A percentile compares a stretch with the other conserved stretches of the same genome.
Evolutionary conservation across 2,888 invertebrate species (phyloP).

Genomic region (Asteroscopus sphinx): DNA sequence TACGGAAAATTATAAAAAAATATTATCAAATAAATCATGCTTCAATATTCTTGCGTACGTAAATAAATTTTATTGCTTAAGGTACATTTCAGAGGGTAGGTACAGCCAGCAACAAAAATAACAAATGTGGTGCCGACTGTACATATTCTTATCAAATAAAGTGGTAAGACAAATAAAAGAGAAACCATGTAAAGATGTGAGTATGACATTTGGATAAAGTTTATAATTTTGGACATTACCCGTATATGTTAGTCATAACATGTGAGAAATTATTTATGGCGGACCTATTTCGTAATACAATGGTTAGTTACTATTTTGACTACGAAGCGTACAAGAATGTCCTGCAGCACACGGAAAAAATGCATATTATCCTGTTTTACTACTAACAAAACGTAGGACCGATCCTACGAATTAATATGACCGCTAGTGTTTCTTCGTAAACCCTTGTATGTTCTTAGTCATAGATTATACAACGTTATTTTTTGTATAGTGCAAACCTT

Average conservation of each 20-base stretch:
- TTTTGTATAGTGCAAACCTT: no score
- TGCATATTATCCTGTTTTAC: no score
- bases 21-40: conserved; percentile 27
- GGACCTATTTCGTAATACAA: conserved; percentile 14
- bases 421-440: no score
- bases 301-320: no score
- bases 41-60: conserved; percentile 41
- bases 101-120: conserved; percentile 47
- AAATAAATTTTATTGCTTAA: conserved; percentile 55
- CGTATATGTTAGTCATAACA: conserved; percentile 59
- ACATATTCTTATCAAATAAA: conserved; percentile 37
- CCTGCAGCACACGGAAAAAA: no score
- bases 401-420: no score
- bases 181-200: conserved; percentile 44
- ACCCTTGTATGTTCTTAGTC: no score
- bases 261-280: conserved; percentile 41
- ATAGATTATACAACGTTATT: no score
- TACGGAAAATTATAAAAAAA: conserved; percentile 11
- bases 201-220: conserved; percentile 54
- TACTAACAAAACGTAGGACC: no score
- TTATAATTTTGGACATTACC: conserved; percentile 68
- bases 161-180: conserved; percentile 34
- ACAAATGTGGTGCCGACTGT: conserved; percentile 45
- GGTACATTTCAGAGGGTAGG: conserved; percentile 44
- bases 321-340: no score